Conservation (phyloP, 2,888 invertebrate species). For the Acronicta alni region DNA sequence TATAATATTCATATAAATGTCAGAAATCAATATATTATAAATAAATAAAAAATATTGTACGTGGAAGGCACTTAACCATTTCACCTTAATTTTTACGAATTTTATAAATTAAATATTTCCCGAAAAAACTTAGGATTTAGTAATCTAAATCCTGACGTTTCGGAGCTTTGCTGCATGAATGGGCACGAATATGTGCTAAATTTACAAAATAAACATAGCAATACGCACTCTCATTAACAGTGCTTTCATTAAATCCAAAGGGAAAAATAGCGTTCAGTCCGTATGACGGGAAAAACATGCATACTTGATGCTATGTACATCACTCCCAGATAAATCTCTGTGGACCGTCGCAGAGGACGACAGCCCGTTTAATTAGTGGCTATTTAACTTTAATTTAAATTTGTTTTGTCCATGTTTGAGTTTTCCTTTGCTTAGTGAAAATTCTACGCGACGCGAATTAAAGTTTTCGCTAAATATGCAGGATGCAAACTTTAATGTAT, state of each 20-base stretch:
- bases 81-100: no score
- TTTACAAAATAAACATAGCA: not conserved
- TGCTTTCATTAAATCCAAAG: not conserved
- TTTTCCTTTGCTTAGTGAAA: constrained; percentile 47
- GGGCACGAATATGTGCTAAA: not conserved
- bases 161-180: no score
- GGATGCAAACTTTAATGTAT: constrained; percentile 33
- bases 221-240: not conserved
- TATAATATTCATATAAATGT: no score
- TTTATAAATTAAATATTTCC: no score
- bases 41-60: no score
- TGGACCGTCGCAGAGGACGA: constrained; percentile 43
- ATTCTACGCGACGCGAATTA: constrained; percentile 44
- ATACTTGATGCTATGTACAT: constrained; percentile 19
- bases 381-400: constrained; percentile 61
- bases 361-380: constrained; percentile 62
- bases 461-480: constrained; percentile 51
- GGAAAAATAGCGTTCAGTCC: constrained; percentile 20
- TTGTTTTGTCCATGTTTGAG: constrained; percentile 58
- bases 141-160: no score
- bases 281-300: constrained; percentile 20
- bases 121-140: no score
- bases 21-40: no score
- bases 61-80: no score
- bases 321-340: constrained; percentile 32